Percentiles rank a stretch among this genome's conserved stretches.
phyloP scores from a whole-genome alignment of 2,113 vertebrate genomes.

The Athene cunicularia region DNA sequence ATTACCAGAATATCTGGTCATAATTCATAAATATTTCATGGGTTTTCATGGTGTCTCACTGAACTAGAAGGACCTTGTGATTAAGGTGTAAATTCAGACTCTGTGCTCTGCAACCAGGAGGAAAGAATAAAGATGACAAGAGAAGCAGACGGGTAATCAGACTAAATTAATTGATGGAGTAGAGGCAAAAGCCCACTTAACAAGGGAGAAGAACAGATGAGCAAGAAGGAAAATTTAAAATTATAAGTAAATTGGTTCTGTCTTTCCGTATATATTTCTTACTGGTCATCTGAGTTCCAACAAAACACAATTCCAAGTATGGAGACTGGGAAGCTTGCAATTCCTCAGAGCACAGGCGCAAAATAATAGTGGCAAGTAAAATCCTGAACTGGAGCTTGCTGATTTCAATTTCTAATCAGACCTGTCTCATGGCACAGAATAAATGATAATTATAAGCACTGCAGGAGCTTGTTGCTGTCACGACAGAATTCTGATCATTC shows the following conservation, averaged over 20 bases:
- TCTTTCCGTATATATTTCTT: background rate
- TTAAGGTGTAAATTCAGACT: background rate
- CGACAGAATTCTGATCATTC: constrained; percentile 5
- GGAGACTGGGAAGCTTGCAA: background rate
- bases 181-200: background rate
- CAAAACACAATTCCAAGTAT: background rate
- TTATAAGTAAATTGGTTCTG: background rate
- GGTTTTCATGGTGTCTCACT: background rate
- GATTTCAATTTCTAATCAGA: constrained; percentile 3
- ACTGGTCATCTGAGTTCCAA: background rate
- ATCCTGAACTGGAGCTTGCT: background rate
- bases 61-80: background rate
- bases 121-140: background rate
- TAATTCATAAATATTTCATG: background rate
- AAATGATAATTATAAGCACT: background rate
- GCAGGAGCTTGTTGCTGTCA: background rate
- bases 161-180: background rate
- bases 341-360: background rate
- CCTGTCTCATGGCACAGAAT: background rate
- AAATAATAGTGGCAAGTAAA: background rate
- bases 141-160: background rate
- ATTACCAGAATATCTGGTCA: background rate
- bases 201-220: background rate
- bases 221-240: background rate
- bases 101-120: background rate